Conservation (phyloP, 1,140 invertebrate species). For the Rhynchophorus ferrugineus region DNA sequence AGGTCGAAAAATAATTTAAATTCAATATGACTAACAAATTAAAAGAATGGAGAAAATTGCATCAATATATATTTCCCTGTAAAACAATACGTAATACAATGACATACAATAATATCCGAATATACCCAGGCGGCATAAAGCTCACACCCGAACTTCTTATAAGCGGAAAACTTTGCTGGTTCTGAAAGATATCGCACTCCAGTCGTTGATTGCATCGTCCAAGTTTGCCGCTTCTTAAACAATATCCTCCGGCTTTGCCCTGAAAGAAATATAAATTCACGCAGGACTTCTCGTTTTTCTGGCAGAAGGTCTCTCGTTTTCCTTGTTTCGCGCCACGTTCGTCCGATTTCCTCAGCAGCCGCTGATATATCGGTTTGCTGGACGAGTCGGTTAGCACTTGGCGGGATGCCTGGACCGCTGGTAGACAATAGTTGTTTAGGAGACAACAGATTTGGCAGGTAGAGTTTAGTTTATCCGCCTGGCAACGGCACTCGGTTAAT, state of each 20-base stretch:
- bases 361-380: too few relatives aligned
- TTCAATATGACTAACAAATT: too few relatives aligned
- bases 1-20: too few relatives aligned
- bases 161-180: constrained; percentile 8
- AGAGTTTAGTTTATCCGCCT: neutral
- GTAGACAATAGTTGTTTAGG: constrained; percentile 11
- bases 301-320: constrained; percentile 13
- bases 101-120: too few relatives aligned
- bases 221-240: constrained; percentile 18
- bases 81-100: too few relatives aligned
- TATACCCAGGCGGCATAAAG: too few relatives aligned
- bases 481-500: constrained; percentile 25
- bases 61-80: too few relatives aligned
- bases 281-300: constrained; percentile 3
- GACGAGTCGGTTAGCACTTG: constrained; percentile 4
- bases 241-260: constrained; percentile 14
- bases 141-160: neutral
- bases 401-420: constrained; percentile 6
- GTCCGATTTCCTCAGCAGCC: too few relatives aligned
- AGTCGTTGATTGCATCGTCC: constrained; percentile 10
- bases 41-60: too few relatives aligned
- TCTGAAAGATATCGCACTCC: constrained; percentile 6
- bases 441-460: constrained; percentile 26
- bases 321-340: too few relatives aligned
- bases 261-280: constrained; percentile 12